phyloP scores from a whole-genome alignment of 1,140 invertebrate species.

The Camponotus pennsylvanicus region DNA sequence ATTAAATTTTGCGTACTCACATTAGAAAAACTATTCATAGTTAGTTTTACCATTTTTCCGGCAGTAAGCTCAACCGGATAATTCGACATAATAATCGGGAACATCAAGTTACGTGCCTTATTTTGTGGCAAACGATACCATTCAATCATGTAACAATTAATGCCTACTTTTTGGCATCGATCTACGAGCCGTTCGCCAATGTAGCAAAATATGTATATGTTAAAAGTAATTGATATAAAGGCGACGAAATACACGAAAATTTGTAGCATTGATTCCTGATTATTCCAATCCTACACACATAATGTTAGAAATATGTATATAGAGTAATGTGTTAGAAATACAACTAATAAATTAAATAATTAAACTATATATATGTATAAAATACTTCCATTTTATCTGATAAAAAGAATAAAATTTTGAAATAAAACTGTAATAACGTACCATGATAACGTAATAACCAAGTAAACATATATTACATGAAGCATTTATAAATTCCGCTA shows the following conservation, averaged over 20 bases:
- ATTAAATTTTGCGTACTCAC: conserved; percentile 8
- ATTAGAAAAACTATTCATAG: conserved; percentile 26
- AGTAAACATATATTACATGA: conserved; percentile 21
- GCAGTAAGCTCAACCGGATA: conserved; percentile 27
- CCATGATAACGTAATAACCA: conserved; percentile 1
- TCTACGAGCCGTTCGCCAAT: conserved; percentile 23
- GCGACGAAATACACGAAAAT: conserved; percentile 37
- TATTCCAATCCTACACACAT: conserved; percentile 9
- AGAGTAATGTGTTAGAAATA: too few relatives aligned
- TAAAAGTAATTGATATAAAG: conserved; percentile 23
- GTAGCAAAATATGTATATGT: conserved; percentile 28
- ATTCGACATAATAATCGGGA: conserved; percentile 7
- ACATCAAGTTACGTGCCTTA: background rate
- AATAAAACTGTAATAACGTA: background rate
- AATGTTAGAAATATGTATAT: too few relatives aligned
- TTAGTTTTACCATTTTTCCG: conserved; percentile 23
- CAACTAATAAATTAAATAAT: too few relatives aligned
- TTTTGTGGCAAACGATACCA: conserved; percentile 2
- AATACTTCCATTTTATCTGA: background rate
- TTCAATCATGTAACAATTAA: conserved; percentile 10
- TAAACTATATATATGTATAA: background rate
- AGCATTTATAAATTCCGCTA: conserved; percentile 27
- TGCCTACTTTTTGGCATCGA: background rate
- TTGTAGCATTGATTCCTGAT: background rate
- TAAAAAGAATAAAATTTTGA: background rate